A percentile compares a stretch with the other conserved stretches of the same genome.
Evolutionary conservation across 1,140 invertebrate species (phyloP).

Genomic region (Caerostris extrusa): DNA sequence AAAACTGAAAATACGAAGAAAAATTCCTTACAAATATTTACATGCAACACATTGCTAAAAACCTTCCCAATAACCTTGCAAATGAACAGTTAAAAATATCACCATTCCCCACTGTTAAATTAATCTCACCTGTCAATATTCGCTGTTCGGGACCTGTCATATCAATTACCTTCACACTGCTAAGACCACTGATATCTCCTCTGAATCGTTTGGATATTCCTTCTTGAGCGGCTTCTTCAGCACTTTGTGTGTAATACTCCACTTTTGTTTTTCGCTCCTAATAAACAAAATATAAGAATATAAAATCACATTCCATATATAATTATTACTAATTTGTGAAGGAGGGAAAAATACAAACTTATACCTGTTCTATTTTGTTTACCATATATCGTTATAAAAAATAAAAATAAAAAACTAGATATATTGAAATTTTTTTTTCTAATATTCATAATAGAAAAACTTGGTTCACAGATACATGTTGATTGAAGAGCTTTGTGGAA

Average conservation of each 20-base stretch:
- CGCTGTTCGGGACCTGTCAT: slow-evolving; percentile 98
- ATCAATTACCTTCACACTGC: slow-evolving; percentile 98
- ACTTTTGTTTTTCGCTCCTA: slow-evolving; percentile 83
- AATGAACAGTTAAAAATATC: slow-evolving; percentile 53
- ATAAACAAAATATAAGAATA: neutral
- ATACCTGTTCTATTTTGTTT: neutral
- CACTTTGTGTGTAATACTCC: slow-evolving; percentile 91
- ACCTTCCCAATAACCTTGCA: slow-evolving; percentile 47
- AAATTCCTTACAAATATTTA: no score
- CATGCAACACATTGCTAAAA: neutral
- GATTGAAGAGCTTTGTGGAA: no score
- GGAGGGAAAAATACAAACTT: no score
- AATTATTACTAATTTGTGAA: no score
- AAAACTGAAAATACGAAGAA: no score
- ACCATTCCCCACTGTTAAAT: slow-evolving; percentile 10
- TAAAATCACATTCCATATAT: no score
- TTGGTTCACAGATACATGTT: no score
- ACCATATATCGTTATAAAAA: no score
- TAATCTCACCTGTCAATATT: slow-evolving; percentile 87
- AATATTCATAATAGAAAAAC: no score
- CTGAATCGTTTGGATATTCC: slow-evolving; percentile 80
- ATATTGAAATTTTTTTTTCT: no score
- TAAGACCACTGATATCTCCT: slow-evolving; percentile 82
- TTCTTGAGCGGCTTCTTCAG: slow-evolving; percentile 96
- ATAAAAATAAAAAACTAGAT: no score